Evolutionary conservation across 2,888 invertebrate species (phyloP), one percentile per base, ranked within the genome.

Genomic region (Sinopyrophorus schimmeli): DNA sequence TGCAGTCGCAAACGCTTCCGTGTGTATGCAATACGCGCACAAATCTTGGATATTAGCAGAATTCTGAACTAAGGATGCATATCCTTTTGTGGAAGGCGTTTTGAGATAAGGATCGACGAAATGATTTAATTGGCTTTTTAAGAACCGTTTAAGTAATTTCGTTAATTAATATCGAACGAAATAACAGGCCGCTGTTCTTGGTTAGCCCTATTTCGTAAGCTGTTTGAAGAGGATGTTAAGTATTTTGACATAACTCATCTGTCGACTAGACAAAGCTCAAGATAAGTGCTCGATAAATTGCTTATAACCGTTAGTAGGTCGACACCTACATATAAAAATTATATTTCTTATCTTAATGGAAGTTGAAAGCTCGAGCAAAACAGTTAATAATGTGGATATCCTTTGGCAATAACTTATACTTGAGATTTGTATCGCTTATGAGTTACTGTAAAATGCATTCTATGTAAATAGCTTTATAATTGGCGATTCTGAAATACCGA

Each of bases 261-360:
- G 16, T 18, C 11, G 27, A 27, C 15, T 11, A 31, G 20, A 24
- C 24, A 23, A 24, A 23, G 14, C 11, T 15, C 7, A 10, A 31
- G 20, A 20, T 14, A 31, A 32, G 21, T 30, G 7, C 18, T 18
- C 32, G 32, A 41, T 32, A 32, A 20, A 15, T 41, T 16, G 23
- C 21, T 16, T 7, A 31, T 24, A 11, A 41, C 41, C 41, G 31
- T 41, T 41, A 41, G 31, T 41, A 24, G 41, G 41, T 32, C 24
- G 17, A 20, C 41, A 31, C 41, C 41, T 24, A 41, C 41, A 32
- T 32, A 11, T 3, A n/a, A 7, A 20, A 32, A 10, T 5, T 16
- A 15, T 31, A 15, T 17, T 31, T 31, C 17, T 6, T n/a, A 9
- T 9, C 5, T 16, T 17, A 17, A 21, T 21, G 21, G 21, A 5